Base-by-base conservation (phyloP, 2,888 invertebrate species). In the Hedychridium roseum region DNA sequence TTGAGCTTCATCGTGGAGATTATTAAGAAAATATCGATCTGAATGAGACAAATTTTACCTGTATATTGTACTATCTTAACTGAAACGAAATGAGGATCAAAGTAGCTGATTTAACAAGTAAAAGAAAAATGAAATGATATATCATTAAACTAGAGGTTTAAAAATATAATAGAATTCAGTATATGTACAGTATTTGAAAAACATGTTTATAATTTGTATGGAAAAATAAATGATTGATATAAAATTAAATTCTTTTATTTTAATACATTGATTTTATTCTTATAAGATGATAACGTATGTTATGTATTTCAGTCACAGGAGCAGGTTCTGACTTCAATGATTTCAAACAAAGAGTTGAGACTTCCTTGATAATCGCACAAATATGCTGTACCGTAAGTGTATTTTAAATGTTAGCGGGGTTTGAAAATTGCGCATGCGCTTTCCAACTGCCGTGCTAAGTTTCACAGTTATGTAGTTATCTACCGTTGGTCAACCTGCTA, bases 171-270 rank as follows among this genome's bases (percentile, higher is more conserved):
- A 77, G 76, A 78, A 78, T 73, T 78, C 78, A 78, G 78, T 78
- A 77, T 78, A 79, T 88, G 88, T 88, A 88, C 88, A 88, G 88
- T 88, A 88, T 88, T 88, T 88, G 87, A 88, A 86, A 82, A 84
- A 86, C 85, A 87, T 86, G 88, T 88, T 88, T 83, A 88, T 88
- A 88, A 88, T 88, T 88, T 88, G 88, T 88, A 88, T 88, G 87
- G 86, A 88, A 88, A 86, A 76, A 76, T 74, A 75, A 78, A 78
- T 73, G 77, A 78, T 78, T 76, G 77, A 77, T 78, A 78, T 74
- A 76, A 77, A 76, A 76, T 48, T 39, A 53, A 32, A 37, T 9
- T 27, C n/a, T 35, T 34, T 17, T 26, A 41, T 36, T 43, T 32
- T 40, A 31, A 14, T 5, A 12, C n/a, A n/a, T n/a, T n/a, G n/a